Evolutionary conservation across 2,797 vertebrate genomes (phyloP).

Genomic region (Heterohyrax brucei): DNA sequence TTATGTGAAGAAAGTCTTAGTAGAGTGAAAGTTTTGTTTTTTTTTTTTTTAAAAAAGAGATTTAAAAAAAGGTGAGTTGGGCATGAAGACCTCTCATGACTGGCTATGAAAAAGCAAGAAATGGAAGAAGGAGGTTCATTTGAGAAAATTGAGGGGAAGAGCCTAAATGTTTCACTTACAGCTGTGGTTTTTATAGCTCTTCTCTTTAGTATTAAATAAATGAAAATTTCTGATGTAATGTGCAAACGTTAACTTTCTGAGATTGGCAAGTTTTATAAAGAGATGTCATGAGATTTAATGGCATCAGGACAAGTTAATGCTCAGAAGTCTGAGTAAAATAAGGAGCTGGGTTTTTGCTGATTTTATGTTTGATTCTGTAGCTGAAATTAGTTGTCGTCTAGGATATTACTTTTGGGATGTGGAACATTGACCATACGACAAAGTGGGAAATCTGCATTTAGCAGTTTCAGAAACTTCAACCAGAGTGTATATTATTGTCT

Average conservation of each 20-base stretch:
- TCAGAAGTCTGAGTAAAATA: background rate
- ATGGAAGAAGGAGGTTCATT: background rate
- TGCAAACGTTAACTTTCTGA: slow-evolving; percentile 50
- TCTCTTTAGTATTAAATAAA: slow-evolving; percentile 9
- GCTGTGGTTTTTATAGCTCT: background rate
- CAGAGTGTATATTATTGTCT: background rate
- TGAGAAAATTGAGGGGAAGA: slow-evolving; percentile 53
- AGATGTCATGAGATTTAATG: background rate
- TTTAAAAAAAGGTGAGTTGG: slow-evolving; percentile 27
- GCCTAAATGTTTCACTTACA: background rate
- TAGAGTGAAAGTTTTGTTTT: background rate
- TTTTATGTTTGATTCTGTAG: background rate
- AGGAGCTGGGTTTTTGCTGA: background rate
- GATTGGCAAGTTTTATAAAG: slow-evolving; percentile 38
- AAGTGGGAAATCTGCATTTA: slow-evolving; percentile 17
- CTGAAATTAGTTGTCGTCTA: slow-evolving; percentile 20
- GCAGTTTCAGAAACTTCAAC: slow-evolving; percentile 43
- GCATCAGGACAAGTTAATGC: background rate
- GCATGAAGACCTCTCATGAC: background rate
- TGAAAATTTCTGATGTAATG: slow-evolving; percentile 9
- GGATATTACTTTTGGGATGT: background rate
- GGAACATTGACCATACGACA: background rate
- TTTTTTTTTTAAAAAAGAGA: background rate
- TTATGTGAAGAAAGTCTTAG: slow-evolving; percentile 35
- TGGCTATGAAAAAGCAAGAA: background rate